phyloP scores from a whole-genome alignment of 2,888 invertebrate genomes.

The Agrypnus murinus region DNA sequence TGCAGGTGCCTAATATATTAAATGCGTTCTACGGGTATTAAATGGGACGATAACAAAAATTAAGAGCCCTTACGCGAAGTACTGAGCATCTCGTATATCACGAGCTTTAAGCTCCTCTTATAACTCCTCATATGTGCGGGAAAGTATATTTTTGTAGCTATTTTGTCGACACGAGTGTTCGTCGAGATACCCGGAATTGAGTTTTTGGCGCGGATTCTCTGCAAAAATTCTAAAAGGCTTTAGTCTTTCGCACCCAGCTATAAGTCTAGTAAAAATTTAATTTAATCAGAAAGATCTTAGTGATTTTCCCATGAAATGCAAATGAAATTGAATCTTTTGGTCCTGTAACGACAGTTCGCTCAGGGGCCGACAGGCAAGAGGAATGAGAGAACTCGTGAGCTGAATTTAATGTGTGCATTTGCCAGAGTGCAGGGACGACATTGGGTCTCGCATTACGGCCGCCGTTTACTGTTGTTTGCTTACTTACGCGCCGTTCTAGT shows the following conservation, averaged over 20 bases:
- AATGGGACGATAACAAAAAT: slow-evolving; percentile 53
- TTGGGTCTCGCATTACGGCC: slow-evolving; percentile 58
- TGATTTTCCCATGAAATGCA: slow-evolving; percentile 53
- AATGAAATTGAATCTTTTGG: slow-evolving; percentile 54
- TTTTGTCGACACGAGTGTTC: slow-evolving; percentile 55
- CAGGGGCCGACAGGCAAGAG: slow-evolving; percentile 41
- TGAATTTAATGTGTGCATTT: slow-evolving; percentile 67
- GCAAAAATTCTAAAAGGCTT: slow-evolving; percentile 20
- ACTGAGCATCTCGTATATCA: slow-evolving; percentile 49
- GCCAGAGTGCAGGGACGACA: slow-evolving; percentile 59
- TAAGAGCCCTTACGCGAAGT: slow-evolving; percentile 49
- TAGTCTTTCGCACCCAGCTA: slow-evolving; percentile 32
- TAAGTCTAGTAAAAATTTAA: slow-evolving; percentile 47
- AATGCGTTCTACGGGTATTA: slow-evolving; percentile 48
- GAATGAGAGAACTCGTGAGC: slow-evolving; percentile 61
- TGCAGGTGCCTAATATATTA: slow-evolving; percentile 53
- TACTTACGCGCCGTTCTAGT: slow-evolving; percentile 54
- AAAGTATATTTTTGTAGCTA: slow-evolving; percentile 51
- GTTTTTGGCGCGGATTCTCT: slow-evolving; percentile 39
- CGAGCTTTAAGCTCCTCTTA: slow-evolving; percentile 49
- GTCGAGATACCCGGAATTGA: slow-evolving; percentile 50
- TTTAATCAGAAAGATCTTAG: slow-evolving; percentile 49
- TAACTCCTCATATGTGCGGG: slow-evolving; percentile 55
- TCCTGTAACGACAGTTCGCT: slow-evolving; percentile 44
- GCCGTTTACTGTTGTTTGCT: slow-evolving; percentile 60